A percentile compares a stretch with the other conserved stretches of the same genome.
Conservation (phyloP, 2,888 invertebrate genomes). For the Agrochola litura region DNA sequence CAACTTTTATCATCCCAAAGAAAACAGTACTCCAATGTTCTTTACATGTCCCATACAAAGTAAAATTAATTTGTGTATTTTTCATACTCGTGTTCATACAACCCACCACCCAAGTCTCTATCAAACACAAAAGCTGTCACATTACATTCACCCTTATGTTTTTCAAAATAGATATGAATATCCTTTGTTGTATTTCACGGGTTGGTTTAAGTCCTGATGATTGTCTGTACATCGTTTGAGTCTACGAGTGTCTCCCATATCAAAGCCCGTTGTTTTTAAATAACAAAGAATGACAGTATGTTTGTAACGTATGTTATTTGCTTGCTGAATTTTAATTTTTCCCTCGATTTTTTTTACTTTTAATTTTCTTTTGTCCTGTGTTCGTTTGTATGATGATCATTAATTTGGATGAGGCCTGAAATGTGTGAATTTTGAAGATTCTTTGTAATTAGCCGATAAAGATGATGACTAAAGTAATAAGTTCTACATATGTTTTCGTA, state of each 20-base stretch:
- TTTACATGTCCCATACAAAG: constrained; percentile 35
- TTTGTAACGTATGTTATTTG: constrained; percentile 63
- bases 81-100: constrained; percentile 48
- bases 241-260: constrained; percentile 61
- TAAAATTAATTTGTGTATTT: constrained; percentile 66
- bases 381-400: constrained; percentile 42
- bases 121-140: not conserved
- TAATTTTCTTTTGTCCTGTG: constrained; percentile 49
- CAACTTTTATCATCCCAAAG: constrained; percentile 20
- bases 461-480: not conserved
- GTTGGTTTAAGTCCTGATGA: constrained; percentile 15
- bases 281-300: constrained; percentile 70
- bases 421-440: constrained; percentile 15
- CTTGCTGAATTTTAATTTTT: constrained; percentile 69
- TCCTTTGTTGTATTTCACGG: not conserved
- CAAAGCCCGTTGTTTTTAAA: constrained; percentile 73
- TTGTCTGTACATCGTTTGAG: constrained; percentile 53
- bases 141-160: not conserved
- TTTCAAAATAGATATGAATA: not conserved
- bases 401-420: constrained; percentile 32
- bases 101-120: constrained; percentile 5
- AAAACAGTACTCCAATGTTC: constrained; percentile 23
- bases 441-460: not conserved
- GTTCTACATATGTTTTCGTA: no score
- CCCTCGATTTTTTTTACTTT: constrained; percentile 44